Evolutionary conservation across 2,888 invertebrate species (phyloP).

Genomic region (Zhuqinia jingwanae): DNA sequence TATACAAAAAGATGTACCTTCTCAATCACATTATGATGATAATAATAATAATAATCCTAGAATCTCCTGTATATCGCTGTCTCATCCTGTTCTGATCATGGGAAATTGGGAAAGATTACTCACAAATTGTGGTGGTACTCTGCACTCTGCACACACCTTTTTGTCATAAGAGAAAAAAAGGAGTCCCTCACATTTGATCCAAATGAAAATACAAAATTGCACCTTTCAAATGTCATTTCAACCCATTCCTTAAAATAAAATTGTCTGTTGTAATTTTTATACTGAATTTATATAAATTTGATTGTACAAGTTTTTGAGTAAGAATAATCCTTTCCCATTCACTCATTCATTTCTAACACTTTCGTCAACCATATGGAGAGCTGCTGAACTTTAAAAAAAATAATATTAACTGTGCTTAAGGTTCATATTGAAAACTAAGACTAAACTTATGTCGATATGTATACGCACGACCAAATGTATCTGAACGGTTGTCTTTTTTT

Average conservation of each 20-base stretch:
- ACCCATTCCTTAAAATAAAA: slow-evolving; percentile 32
- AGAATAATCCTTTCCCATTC: slow-evolving; percentile 56
- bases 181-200: not conserved
- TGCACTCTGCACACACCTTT: slow-evolving; percentile 33
- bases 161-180: not conserved
- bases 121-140: no score
- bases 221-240: slow-evolving; percentile 58
- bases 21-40: slow-evolving; percentile 6
- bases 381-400: no score
- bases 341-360: slow-evolving; percentile 20
- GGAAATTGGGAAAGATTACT: slow-evolving; percentile 29
- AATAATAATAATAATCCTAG: slow-evolving; percentile 16
- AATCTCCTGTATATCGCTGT: not conserved
- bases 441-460: no score
- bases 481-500: slow-evolving; percentile 20
- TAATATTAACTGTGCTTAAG: not conserved
- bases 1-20: slow-evolving; percentile 2
- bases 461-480: slow-evolving; percentile 47
- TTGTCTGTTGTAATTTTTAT: slow-evolving; percentile 49
- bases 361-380: slow-evolving; percentile 36
- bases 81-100: slow-evolving; percentile 15
- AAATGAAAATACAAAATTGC: slow-evolving; percentile 50
- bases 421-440: no score
- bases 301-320: slow-evolving; percentile 45
- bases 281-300: slow-evolving; percentile 52